phyloP scores from a whole-genome alignment of 2,888 invertebrate species.

The Metalampra italica region DNA sequence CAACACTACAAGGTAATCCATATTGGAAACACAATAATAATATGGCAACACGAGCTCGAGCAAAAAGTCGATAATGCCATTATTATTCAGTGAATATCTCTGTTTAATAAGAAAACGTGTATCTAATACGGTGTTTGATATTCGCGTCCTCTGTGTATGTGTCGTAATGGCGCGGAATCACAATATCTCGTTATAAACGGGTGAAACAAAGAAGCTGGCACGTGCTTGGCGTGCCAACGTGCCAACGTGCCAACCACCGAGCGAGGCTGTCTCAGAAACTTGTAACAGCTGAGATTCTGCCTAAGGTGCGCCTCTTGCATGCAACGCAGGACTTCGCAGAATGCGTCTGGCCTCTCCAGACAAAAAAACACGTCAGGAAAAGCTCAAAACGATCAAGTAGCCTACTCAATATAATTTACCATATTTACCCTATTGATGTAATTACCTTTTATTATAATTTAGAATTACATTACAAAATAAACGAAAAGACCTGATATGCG shows the following conservation, averaged over 20 bases:
- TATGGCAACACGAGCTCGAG: constrained; percentile 2
- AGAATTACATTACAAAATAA: no score
- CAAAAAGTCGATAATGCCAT: constrained; percentile 43
- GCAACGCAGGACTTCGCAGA: neutral
- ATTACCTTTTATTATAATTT: no score
- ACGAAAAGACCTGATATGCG: no score
- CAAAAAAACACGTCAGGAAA: no score
- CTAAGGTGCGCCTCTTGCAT: constrained; percentile 15
- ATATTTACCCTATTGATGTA: no score
- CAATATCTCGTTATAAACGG: constrained; percentile 75
- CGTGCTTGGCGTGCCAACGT: constrained; percentile 58
- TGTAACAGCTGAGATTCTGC: constrained; percentile 21
- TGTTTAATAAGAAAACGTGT: constrained; percentile 74
- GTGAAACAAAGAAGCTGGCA: constrained; percentile 67
- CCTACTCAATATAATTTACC: no score
- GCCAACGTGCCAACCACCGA: no score
- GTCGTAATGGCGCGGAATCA: constrained; percentile 70
- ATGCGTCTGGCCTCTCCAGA: neutral
- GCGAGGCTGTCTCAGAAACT: constrained; percentile 11
- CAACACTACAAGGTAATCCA: neutral
- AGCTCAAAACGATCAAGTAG: no score
- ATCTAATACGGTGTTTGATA: constrained; percentile 70
- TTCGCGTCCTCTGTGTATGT: constrained; percentile 68
- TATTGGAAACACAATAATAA: neutral
- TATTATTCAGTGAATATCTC: constrained; percentile 61